Evolutionary conservation across 2,113 vertebrate species (phyloP).

Genomic region (Hoplias malabaricus): DNA sequence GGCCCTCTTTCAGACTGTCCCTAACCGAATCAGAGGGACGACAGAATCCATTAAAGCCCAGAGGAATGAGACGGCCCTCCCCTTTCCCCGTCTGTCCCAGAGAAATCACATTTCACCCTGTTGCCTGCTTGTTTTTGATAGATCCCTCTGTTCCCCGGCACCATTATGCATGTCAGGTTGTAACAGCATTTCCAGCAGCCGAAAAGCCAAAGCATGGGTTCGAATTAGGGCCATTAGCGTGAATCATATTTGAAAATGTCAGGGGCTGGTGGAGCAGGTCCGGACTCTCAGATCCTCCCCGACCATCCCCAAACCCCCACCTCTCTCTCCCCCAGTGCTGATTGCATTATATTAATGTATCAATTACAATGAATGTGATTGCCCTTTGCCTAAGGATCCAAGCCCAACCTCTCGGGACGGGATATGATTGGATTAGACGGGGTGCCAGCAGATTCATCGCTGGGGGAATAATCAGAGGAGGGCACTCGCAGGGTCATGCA

Average conservation of each 20-base stretch:
- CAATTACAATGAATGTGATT: conserved; percentile 52
- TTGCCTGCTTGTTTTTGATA: conserved; percentile 29
- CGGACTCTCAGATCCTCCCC: conserved; percentile 16
- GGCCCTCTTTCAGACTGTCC: conserved; percentile 35
- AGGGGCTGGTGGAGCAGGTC: conserved; percentile 15
- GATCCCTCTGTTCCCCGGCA: conserved; percentile 42
- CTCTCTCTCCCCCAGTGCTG: conserved; percentile 13
- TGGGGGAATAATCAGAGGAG: conserved; percentile 29
- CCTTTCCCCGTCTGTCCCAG: conserved; percentile 12
- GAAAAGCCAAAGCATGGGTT: conserved; percentile 43
- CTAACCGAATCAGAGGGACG: conserved; percentile 44
- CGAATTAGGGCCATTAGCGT: conserved; percentile 47
- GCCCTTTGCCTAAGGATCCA: conserved; percentile 49
- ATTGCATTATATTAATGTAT: conserved; percentile 57
- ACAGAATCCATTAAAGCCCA: conserved; percentile 43
- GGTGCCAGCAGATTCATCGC: conserved; percentile 38
- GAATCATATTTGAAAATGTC: conserved; percentile 53
- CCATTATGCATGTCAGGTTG: conserved; percentile 39
- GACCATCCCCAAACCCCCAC: neutral
- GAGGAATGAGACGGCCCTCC: conserved; percentile 36
- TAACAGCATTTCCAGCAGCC: conserved; percentile 48
- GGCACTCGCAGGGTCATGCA: conserved; percentile 20
- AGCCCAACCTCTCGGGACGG: conserved; percentile 23
- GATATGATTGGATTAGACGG: conserved; percentile 47
- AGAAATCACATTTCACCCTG: conserved; percentile 40